These are phyloP conservation scores for Chaetops frenatus DNA, from an alignment of 2,113 vertebrate species.

Conservation along the genomic window DNA sequence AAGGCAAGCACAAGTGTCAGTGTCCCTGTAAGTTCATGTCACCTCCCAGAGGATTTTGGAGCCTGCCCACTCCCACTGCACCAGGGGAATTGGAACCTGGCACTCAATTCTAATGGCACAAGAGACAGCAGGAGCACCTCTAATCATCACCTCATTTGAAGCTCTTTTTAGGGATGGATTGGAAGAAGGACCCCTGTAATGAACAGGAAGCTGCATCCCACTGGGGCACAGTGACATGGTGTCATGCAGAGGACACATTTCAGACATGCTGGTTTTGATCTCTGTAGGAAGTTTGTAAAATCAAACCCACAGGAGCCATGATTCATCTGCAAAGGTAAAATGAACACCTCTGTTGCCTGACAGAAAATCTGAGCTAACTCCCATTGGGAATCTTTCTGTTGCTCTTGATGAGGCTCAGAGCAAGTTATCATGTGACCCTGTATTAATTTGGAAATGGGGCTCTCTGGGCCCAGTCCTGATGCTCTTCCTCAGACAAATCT, in stretches of 20 bases:
- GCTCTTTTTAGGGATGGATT: constrained; percentile 17
- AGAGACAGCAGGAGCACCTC: constrained; percentile 28
- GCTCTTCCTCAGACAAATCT: background rate
- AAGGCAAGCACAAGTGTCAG: constrained; percentile 23
- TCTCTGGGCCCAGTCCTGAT: background rate
- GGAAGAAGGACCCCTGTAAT: constrained; percentile 36
- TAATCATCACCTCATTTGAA: constrained; percentile 47
- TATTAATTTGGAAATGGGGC: background rate
- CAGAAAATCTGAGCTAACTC: background rate
- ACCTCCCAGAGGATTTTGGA: background rate
- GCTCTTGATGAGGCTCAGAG: constrained; percentile 5
- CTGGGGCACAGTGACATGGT: background rate
- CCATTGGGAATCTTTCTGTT: background rate
- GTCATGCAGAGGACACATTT: background rate
- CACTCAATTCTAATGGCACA: background rate
- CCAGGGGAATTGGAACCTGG: background rate
- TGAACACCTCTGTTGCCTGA: constrained; percentile 25
- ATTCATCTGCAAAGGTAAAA: constrained; percentile 65
- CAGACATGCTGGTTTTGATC: background rate
- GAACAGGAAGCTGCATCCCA: constrained; percentile 9
- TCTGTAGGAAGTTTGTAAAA: constrained; percentile 29
- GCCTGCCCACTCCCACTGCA: background rate
- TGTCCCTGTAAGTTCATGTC: background rate
- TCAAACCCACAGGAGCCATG: constrained; percentile 60
- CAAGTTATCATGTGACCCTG: background rate